Evolutionary conservation across 2,888 invertebrate species (phyloP).

Genomic region (Dryomyza anilis): DNA sequence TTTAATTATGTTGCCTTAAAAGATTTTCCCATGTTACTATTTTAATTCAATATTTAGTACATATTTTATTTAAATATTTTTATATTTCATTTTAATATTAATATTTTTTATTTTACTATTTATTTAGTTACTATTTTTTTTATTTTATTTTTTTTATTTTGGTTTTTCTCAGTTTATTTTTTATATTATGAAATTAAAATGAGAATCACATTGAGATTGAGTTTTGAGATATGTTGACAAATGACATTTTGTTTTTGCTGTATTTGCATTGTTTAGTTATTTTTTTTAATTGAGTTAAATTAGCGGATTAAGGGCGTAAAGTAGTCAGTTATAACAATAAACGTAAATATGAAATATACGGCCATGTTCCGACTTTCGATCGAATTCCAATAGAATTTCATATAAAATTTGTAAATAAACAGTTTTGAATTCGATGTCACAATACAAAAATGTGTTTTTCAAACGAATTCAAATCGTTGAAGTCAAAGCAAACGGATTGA

Average conservation of each 20-base stretch:
- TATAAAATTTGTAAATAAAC: too few relatives aligned
- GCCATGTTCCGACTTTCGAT: too few relatives aligned
- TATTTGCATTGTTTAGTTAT: neutral
- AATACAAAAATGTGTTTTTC: too few relatives aligned
- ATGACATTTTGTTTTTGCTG: conserved; percentile 6
- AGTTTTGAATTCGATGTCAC: too few relatives aligned
- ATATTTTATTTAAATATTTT: neutral
- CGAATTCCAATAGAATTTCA: too few relatives aligned
- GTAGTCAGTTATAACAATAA: neutral
- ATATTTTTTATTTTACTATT: conserved; percentile 28
- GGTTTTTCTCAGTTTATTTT: neutral
- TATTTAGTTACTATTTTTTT: neutral
- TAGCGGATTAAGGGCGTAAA: neutral
- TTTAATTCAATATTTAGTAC: neutral
- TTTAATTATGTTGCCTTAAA: neutral
- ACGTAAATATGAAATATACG: too few relatives aligned
- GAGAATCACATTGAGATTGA: conserved; percentile 23
- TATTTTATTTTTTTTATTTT: neutral
- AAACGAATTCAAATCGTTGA: too few relatives aligned
- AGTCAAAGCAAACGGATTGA: too few relatives aligned
- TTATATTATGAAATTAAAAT: conserved; percentile 15
- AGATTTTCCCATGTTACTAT: neutral
- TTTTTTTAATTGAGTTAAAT: neutral
- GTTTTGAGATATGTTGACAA: conserved; percentile 25
- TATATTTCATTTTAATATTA: neutral